Percentiles rank a stretch among this genome's conserved stretches.
Conservation (phyloP, 1,140 invertebrate species). For the Proales similis region DNA sequence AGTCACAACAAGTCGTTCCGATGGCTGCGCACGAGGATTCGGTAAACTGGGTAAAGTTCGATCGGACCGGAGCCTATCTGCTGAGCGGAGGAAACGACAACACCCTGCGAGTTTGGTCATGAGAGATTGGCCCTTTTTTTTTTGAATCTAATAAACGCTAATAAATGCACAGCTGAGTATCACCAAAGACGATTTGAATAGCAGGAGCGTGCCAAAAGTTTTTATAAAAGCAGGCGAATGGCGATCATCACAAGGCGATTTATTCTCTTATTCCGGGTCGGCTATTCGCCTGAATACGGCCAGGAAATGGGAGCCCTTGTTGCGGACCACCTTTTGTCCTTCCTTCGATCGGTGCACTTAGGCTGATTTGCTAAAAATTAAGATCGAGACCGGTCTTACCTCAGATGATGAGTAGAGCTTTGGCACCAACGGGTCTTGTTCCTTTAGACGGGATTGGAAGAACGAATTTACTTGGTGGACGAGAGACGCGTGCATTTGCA, state of each 20-base stretch:
- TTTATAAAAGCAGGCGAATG: too few relatives aligned
- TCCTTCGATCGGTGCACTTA: constrained; percentile 77
- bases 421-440: constrained; percentile 5
- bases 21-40: constrained; percentile 52
- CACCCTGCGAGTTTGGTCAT: constrained; percentile 52
- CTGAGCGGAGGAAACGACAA: constrained; percentile 51
- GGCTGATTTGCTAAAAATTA: too few relatives aligned
- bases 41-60: constrained; percentile 50
- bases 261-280: too few relatives aligned
- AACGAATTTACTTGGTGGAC: neutral
- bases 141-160: too few relatives aligned
- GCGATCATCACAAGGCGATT: too few relatives aligned
- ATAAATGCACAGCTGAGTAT: too few relatives aligned
- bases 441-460: neutral
- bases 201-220: too few relatives aligned
- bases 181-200: too few relatives aligned
- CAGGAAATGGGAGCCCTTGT: constrained; percentile 83
- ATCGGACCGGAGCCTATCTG: constrained; percentile 48
- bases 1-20: constrained; percentile 46
- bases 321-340: constrained; percentile 92
- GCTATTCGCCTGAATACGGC: constrained; percentile 68
- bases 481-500: neutral
- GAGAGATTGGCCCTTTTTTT: constrained; percentile 30
- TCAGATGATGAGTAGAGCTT: constrained; percentile 2
- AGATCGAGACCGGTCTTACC: neutral